Conservation (phyloP, 2,797 vertebrate species). For the Leucoraja ocellata region DNA sequence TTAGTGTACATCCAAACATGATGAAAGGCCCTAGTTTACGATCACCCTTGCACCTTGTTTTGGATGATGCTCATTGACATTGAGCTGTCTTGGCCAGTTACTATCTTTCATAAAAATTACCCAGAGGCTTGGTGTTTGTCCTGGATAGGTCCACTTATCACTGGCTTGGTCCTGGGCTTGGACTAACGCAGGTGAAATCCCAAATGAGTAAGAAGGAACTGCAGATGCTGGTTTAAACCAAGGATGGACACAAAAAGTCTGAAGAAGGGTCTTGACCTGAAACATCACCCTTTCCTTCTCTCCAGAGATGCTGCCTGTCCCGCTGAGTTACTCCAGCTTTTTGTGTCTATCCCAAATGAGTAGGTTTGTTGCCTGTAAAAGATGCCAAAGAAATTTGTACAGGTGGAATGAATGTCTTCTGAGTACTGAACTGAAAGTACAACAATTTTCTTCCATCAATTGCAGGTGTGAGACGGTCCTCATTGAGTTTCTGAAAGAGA, state of each 20-base stretch:
- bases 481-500: constrained; percentile 94
- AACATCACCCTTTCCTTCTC: too few relatives aligned
- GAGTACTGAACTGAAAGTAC: not conserved
- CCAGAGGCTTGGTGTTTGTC: not conserved
- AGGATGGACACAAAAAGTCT: too few relatives aligned
- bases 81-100: not conserved
- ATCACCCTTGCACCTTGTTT: not conserved
- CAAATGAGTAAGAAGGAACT: not conserved
- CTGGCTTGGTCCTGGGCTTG: not conserved
- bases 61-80: not conserved
- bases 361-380: not conserved
- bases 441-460: not conserved
- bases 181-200: not conserved
- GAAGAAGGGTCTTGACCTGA: too few relatives aligned
- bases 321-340: too few relatives aligned
- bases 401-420: not conserved
- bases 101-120: not conserved
- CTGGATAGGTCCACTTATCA: not conserved
- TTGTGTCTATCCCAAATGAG: too few relatives aligned
- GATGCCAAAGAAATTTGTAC: not conserved
- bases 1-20: not conserved
- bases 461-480: constrained; percentile 86
- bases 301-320: too few relatives aligned
- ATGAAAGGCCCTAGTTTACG: not conserved
- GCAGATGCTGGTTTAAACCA: too few relatives aligned